Conservation (phyloP, 2,113 vertebrate species). For the Myotis yumanensis region DNA sequence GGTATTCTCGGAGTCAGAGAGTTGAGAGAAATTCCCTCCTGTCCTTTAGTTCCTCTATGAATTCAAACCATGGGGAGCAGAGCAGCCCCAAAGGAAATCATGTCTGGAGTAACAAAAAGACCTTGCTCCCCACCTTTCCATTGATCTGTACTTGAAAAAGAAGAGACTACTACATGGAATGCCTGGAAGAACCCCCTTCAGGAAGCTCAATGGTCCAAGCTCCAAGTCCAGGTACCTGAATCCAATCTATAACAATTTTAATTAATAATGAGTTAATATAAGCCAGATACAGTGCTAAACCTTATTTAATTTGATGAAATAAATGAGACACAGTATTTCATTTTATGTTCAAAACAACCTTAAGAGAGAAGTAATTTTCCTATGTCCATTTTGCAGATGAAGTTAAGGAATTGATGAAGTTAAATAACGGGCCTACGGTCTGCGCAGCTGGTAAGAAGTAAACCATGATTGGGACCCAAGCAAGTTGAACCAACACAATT, state of each 20-base stretch:
- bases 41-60: conserved; percentile 66
- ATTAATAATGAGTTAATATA: background rate
- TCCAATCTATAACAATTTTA: background rate
- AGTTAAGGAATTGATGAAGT: background rate
- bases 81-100: conserved; percentile 58
- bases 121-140: background rate
- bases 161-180: background rate
- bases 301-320: conserved; percentile 4
- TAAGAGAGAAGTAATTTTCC: background rate
- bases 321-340: background rate
- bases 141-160: background rate
- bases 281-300: background rate
- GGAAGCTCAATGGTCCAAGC: background rate
- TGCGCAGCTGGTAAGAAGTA: background rate
- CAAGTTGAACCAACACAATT: background rate
- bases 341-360: conserved; percentile 23
- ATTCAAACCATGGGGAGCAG: conserved; percentile 59
- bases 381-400: conserved; percentile 9
- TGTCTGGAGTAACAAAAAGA: background rate
- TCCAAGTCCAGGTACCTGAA: background rate
- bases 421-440: background rate
- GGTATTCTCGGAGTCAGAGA: conserved; percentile 58
- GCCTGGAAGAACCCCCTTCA: background rate
- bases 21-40: conserved; percentile 57
- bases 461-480: background rate